phyloP scores from a whole-genome alignment of 1,140 invertebrate species.

The Brachionus manjavacas region DNA sequence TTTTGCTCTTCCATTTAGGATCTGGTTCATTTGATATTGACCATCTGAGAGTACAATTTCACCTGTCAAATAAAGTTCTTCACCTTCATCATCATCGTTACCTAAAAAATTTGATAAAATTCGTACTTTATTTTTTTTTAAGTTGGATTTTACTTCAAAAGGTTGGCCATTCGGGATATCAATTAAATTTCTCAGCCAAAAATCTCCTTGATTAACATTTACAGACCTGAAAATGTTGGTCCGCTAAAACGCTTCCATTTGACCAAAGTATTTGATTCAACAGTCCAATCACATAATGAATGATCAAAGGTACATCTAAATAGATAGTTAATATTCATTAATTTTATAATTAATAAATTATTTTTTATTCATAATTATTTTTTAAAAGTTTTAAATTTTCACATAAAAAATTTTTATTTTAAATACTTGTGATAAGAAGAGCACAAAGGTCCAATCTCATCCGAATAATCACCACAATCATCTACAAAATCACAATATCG shows the following conservation, averaged over 20 bases:
- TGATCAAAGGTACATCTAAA: constrained; percentile 48
- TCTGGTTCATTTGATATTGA: too few relatives aligned
- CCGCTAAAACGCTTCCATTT: constrained; percentile 41
- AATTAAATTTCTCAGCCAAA: constrained; percentile 32
- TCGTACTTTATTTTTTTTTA: neutral
- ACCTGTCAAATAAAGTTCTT: too few relatives aligned
- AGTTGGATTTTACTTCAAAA: neutral
- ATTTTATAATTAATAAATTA: too few relatives aligned
- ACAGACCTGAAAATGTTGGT: constrained; percentile 8
- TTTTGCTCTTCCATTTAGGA: too few relatives aligned
- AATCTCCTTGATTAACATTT: constrained; percentile 26
- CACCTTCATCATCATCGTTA: constrained; percentile 10
- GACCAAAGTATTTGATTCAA: neutral
- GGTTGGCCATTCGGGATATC: neutral
- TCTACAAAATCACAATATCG: constrained; percentile 40
- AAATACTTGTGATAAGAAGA: constrained; percentile 10
- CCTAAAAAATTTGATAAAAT: neutral
- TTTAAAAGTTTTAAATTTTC: too few relatives aligned
- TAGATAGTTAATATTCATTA: too few relatives aligned
- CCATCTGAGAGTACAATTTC: too few relatives aligned
- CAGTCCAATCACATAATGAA: constrained; percentile 49
- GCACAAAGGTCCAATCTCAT: constrained; percentile 27
- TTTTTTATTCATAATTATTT: neutral
- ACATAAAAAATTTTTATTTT: too few relatives aligned
- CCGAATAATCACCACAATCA: constrained; percentile 42